Evolutionary conservation across 2,888 invertebrate genomes (phyloP).

Genomic region (Mimas tiliae): DNA sequence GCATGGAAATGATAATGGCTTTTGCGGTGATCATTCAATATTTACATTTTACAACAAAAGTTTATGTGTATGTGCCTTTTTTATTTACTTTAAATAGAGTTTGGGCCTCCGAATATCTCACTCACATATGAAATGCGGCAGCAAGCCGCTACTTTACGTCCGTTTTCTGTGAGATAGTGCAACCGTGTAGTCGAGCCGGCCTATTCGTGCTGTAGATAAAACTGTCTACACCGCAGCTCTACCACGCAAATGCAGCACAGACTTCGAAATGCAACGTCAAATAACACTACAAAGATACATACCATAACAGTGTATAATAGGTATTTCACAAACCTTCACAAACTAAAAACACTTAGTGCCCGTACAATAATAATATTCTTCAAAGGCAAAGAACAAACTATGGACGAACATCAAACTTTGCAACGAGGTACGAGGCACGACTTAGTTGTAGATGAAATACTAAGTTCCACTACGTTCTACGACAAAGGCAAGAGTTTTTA

Average conservation of each 20-base stretch:
- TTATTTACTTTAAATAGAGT: not conserved
- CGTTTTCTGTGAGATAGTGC: too few species aligned
- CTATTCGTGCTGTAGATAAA: too few species aligned
- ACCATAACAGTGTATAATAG: slow-evolving; percentile 45
- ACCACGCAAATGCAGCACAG: too few species aligned
- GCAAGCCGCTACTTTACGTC: too few species aligned
- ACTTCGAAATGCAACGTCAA: not conserved
- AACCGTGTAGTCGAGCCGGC: too few species aligned
- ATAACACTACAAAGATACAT: not conserved
- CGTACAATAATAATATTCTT: slow-evolving; percentile 61
- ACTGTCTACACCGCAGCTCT: too few species aligned
- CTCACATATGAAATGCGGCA: too few species aligned
- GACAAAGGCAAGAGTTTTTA: slow-evolving; percentile 70
- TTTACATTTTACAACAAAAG: not conserved
- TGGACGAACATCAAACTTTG: slow-evolving; percentile 65
- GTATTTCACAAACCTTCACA: too few species aligned
- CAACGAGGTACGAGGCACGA: slow-evolving; percentile 59
- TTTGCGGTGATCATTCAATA: not conserved
- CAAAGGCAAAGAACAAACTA: slow-evolving; percentile 66
- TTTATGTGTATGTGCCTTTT: not conserved
- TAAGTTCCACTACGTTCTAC: slow-evolving; percentile 48
- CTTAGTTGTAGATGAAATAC: slow-evolving; percentile 59
- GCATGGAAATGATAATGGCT: not conserved
- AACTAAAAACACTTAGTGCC: slow-evolving; percentile 58
- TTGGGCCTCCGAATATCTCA: too few species aligned